Base-by-base conservation (phyloP, 2,797 vertebrate species). In the Chelmon rostratus region DNA sequence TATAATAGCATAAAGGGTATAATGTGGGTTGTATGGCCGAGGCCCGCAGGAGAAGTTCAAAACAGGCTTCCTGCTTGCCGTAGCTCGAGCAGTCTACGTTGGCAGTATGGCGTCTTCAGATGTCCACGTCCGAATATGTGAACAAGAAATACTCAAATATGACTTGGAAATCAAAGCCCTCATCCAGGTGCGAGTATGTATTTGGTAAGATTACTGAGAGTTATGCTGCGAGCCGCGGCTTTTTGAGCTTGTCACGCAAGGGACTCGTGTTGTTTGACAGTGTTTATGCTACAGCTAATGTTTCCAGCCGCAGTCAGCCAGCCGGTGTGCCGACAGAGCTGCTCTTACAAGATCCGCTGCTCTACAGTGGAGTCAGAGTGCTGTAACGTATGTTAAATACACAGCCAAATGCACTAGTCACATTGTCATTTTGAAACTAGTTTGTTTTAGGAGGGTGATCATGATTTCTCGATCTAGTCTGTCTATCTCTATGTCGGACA, bases 111-210 rank as follows among this genome's bases (percentile, higher is more conserved):
- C 97, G 91, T 92, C 93, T 0, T 59, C 78, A 0, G 94, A 95
- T 47, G 96, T 98, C 83, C 96, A 97, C 87, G 95, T 99, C 78
- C 95, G 96, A 73, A 96, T 98, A 33, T 98, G 97, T 50, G 95
- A 97, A 83, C 97, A 98, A 92, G 98, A 99, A 93, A 98, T 99
- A 57, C 95, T 99, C 53, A 97, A 95, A 86, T 97, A 97, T 93
- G 98, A 99, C 89, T 89, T 99, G 92, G 97, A 98, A 93, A 97
- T 98, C 81, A 99, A 99, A 86, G 97, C 97, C 69, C 94, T 98
- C 37, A 96, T 99, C 77, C 98, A 98, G 98, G 98, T 98, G 95
- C 58, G 89, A 73, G 33, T 78, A 12, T 75, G 72, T 23, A 3
- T 64, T 42, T 79, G 65, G 69, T 86, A 74, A 87, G 74, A 47